Conservation (phyloP, 1,140 invertebrate genomes). For the Sinonovacula constricta region DNA sequence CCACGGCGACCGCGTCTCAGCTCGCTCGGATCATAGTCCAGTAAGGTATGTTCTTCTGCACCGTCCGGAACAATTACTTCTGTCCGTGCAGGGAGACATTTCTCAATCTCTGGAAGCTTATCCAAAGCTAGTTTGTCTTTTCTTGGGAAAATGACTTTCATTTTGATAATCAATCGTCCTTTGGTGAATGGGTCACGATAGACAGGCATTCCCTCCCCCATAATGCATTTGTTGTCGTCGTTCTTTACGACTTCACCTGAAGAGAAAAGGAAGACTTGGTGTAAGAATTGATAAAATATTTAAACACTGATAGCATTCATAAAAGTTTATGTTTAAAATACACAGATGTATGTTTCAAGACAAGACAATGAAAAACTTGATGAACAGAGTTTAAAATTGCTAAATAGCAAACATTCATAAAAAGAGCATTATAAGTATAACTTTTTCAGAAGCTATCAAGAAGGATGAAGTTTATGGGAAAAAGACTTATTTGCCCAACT, state of each 20-base stretch:
- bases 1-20: conserved; percentile 43
- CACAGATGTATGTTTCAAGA: too few relatives aligned
- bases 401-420: too few relatives aligned
- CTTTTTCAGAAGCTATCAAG: too few relatives aligned
- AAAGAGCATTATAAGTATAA: too few relatives aligned
- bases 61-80: conserved; percentile 90
- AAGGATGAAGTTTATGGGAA: too few relatives aligned
- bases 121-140: conserved; percentile 85
- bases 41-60: conserved; percentile 86
- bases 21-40: conserved; percentile 78
- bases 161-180: conserved; percentile 95
- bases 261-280: too few relatives aligned
- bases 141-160: conserved; percentile 93
- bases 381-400: too few relatives aligned
- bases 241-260: conserved; percentile 90
- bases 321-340: too few relatives aligned
- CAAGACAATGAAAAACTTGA: too few relatives aligned
- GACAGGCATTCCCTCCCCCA: conserved; percentile 97
- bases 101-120: conserved; percentile 88
- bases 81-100: conserved; percentile 87
- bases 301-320: too few relatives aligned
- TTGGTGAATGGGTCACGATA: conserved; percentile 98
- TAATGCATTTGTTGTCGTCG: conserved; percentile 93
- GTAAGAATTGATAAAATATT: too few relatives aligned
- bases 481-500: too few relatives aligned